Conservation (phyloP, 2,113 vertebrate genomes). For the Bujurquina vittata region DNA sequence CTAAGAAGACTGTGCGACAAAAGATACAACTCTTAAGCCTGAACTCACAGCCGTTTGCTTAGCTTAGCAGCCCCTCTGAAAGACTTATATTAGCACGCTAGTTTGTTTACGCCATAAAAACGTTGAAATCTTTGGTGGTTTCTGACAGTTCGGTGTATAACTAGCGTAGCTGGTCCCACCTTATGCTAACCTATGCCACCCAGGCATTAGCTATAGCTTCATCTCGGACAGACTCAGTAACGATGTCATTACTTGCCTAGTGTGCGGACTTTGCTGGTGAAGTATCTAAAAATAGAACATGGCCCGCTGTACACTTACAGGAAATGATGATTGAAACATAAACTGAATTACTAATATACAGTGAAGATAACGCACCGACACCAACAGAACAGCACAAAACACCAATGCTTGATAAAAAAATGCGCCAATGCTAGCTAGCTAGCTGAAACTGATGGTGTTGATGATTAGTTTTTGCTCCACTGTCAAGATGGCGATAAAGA, state of each 20-base stretch:
- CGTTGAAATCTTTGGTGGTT: neutral
- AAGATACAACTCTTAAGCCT: neutral
- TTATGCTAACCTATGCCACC: neutral
- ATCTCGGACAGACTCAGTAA: neutral
- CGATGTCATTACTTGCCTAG: neutral
- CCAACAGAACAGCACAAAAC: neutral
- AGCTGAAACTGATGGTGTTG: neutral
- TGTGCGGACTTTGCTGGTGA: neutral
- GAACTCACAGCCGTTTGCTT: neutral
- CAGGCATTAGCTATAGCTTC: neutral
- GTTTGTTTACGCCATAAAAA: neutral
- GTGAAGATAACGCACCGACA: neutral
- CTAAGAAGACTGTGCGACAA: neutral
- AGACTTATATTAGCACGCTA: neutral
- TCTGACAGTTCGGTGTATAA: neutral
- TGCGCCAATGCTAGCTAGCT: neutral
- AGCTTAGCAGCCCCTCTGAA: neutral
- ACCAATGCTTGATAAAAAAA: neutral
- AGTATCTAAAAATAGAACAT: neutral
- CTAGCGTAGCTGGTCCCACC: neutral
- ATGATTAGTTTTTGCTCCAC: neutral
- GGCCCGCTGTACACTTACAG: neutral
- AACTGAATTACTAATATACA: neutral
- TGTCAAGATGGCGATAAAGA: neutral
- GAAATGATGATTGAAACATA: neutral